phyloP scores from a whole-genome alignment of 2,113 vertebrate species.

The Anser cygnoides region DNA sequence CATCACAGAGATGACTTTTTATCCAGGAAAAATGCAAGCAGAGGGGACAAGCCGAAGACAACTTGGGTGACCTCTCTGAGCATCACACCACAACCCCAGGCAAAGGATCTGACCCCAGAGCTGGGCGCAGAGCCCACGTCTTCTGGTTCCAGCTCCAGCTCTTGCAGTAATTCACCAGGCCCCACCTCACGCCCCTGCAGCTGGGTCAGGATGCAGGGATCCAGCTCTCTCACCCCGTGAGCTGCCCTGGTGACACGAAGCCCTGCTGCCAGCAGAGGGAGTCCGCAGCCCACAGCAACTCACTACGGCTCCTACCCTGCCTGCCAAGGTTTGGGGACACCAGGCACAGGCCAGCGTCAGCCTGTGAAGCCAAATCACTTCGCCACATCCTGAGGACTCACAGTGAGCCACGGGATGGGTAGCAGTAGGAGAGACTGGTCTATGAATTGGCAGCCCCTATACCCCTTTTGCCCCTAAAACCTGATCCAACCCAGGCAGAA shows the following conservation, averaged over 20 bases:
- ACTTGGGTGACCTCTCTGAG: background rate
- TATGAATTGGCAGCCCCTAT: background rate
- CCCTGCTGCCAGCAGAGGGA: background rate
- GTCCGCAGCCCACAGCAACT: background rate
- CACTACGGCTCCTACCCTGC: background rate
- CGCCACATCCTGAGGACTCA: background rate
- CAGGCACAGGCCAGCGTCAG: background rate
- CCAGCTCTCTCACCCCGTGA: fast-evolving
- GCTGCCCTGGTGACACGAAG: background rate
- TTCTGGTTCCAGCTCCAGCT: background rate
- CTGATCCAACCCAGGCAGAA: background rate
- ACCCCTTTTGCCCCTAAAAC: background rate
- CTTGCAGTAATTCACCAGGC: background rate
- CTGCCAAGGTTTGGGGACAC: fast-evolving
- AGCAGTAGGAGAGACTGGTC: background rate
- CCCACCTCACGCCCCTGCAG: background rate
- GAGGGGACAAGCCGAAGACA: background rate
- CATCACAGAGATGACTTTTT: background rate
- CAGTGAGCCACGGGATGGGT: background rate
- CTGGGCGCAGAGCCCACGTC: fast-evolving
- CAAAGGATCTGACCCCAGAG: background rate
- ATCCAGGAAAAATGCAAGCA: background rate
- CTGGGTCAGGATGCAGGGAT: background rate
- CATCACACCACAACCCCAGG: background rate
- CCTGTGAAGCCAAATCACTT: background rate